Conservation (phyloP, 2,113 vertebrate species). For the Sardina pilchardus region DNA sequence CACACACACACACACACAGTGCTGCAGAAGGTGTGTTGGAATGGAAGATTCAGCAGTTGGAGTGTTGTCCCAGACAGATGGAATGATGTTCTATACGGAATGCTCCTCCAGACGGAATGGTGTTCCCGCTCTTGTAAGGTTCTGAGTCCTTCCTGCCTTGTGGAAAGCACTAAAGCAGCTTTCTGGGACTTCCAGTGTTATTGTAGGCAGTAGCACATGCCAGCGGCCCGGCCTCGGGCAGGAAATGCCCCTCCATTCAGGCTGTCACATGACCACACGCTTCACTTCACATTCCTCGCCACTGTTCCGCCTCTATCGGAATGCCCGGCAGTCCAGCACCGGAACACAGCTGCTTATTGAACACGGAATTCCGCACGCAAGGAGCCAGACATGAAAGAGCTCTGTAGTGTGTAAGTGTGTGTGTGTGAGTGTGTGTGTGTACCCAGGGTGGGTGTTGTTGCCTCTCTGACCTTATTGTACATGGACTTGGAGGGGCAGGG, state of each 20-base stretch:
- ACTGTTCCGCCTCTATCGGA: not conserved
- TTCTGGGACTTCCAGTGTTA: not conserved
- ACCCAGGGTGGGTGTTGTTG: conserved; percentile 73
- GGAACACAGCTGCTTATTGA: not conserved
- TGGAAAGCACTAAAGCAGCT: not conserved
- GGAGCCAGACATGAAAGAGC: not conserved
- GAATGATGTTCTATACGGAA: not conserved
- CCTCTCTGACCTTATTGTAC: conserved; percentile 49
- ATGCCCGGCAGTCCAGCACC: not conserved
- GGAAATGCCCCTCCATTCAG: not conserved
- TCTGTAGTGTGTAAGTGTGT: not conserved
- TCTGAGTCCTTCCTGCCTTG: not conserved
- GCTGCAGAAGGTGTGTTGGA: too few species aligned
- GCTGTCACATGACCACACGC: not conserved
- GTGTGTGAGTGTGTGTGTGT: conserved; percentile 41
- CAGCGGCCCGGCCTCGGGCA: not conserved
- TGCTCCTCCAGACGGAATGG: not conserved
- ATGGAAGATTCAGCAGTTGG: too few species aligned
- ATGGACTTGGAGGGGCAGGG: conserved; percentile 3
- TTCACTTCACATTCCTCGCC: not conserved
- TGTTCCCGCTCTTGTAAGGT: not conserved
- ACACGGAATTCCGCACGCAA: not conserved
- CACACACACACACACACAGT: too few species aligned
- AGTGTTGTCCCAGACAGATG: too few species aligned
- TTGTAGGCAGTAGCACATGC: not conserved